Evolutionary conservation across 2,888 invertebrate species (phyloP), one percentile per base, ranked within the genome.

Genomic region (Conchocele bisecta): DNA sequence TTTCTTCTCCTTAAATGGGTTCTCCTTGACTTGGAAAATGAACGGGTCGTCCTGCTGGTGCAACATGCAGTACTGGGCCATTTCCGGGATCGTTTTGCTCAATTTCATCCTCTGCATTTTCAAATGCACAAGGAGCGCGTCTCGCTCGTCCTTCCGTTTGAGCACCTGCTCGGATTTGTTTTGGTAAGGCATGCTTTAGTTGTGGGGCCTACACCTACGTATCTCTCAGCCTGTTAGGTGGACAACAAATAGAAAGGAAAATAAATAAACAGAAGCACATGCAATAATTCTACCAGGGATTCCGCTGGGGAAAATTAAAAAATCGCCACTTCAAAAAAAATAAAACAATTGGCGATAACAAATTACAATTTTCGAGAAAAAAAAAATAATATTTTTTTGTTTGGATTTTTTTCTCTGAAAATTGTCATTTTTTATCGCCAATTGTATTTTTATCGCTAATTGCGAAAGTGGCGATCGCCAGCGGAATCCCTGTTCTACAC

Each of bases 1-100:
- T 71, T 82, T 86, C 81, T 88, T 89, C 33, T 88, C 88, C 65
- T 86, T 88, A 75, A 90, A 90, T 5, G 89, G 90, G 54, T 90
- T 90, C 20, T 88, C 88, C 69, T 86, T 88, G 26, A 87, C 83
- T 13, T 89, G 89, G 69, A 80, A 74, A 20, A 89, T 83, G 15
- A 90, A 81, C 2, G 85, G 86, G 65, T 90, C 90, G 20, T 75
- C 74, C 17, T 69, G 54, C 51, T 80, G 59, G 53, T 84, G 73
- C 11, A 68, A 57, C 20, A 82, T 68, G 68, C 87, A 87, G 82
- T 82, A 89, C 26, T 77, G 64, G 17, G 86, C 75, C 59, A 90
- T 73, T 31, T 89, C 89, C 26, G 63, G 59, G 20, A 85, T 67
- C 20, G 89, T 83, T 61, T 81, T 75, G 11, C 87, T 86, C 44